Conservation (phyloP, 2,888 invertebrate species). For the Nomada fabriciana region DNA sequence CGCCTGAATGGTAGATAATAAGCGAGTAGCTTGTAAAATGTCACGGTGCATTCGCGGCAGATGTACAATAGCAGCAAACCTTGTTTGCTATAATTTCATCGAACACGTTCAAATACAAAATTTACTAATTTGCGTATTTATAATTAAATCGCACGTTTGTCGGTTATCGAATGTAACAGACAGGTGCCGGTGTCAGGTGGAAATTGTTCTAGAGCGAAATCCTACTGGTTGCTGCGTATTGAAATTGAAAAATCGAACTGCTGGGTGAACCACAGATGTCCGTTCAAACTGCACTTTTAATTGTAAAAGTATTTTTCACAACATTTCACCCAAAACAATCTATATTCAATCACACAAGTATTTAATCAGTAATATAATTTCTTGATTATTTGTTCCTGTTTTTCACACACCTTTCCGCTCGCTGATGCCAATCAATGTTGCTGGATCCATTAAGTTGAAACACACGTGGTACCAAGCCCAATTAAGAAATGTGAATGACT, state of each 20-base stretch:
- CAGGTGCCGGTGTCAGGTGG: slow-evolving; percentile 43
- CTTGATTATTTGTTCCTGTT: too few relatives aligned
- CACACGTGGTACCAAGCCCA: too few relatives aligned
- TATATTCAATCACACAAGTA: too few relatives aligned
- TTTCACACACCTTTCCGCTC: too few relatives aligned
- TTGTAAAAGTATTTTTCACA: too few relatives aligned
- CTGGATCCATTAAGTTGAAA: too few relatives aligned
- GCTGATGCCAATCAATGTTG: too few relatives aligned
- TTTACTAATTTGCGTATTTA: slow-evolving; percentile 9
- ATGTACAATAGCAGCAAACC: slow-evolving; percentile 40
- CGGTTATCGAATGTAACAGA: slow-evolving; percentile 30
- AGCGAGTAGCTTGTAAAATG: slow-evolving; percentile 68
- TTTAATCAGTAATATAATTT: too few relatives aligned
- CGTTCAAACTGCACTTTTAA: slow-evolving; percentile 14
- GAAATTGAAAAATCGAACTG: slow-evolving; percentile 33
- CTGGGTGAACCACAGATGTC: slow-evolving; percentile 24
- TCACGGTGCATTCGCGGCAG: slow-evolving; percentile 50
- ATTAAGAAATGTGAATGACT: too few relatives aligned
- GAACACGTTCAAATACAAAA: slow-evolving; percentile 27
- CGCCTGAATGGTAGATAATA: slow-evolving; percentile 66
- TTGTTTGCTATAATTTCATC: slow-evolving; percentile 3
- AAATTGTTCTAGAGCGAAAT: slow-evolving; percentile 31
- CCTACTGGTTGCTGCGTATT: not conserved
- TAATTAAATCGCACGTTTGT: slow-evolving; percentile 34
- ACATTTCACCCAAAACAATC: too few relatives aligned